These are phyloP conservation scores for Panopea generosa DNA, from an alignment of 2,888 invertebrate species.

Conservation along the genomic window DNA sequence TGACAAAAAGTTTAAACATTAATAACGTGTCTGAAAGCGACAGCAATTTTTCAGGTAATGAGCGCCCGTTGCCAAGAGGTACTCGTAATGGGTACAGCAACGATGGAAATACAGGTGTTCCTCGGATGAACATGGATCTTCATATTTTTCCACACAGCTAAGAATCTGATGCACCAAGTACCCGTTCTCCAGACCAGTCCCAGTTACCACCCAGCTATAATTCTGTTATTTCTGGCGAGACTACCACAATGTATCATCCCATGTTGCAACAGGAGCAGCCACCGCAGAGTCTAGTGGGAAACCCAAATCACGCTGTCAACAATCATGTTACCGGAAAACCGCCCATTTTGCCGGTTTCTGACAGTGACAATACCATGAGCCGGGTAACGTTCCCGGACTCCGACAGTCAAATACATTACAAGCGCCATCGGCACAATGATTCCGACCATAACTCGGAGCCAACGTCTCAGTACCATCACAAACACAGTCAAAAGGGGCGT, in stretches of 20 bases:
- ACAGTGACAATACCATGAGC: conserved; percentile 55
- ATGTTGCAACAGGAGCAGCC: conserved; percentile 37
- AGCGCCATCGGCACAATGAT: conserved; percentile 68
- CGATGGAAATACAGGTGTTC: conserved; percentile 61
- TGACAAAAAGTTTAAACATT: conserved; percentile 78
- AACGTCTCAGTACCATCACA: conserved; percentile 66
- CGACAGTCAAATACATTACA: conserved; percentile 72
- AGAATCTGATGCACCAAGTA: too few species aligned
- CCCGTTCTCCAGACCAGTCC: conserved; percentile 37
- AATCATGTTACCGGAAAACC: conserved; percentile 44
- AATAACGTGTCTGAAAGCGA: conserved; percentile 71
- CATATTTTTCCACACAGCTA: conserved; percentile 74
- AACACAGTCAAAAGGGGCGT: conserved; percentile 65
- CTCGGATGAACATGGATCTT: conserved; percentile 79
- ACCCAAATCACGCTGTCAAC: conserved; percentile 18
- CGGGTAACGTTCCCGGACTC: conserved; percentile 69
- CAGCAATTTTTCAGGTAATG: conserved; percentile 66
- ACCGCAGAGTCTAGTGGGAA: conserved; percentile 30
- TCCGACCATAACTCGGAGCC: conserved; percentile 81
- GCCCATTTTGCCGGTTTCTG: conserved; percentile 57
- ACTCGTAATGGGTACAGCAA: conserved; percentile 64
- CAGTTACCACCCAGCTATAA: conserved; percentile 51
- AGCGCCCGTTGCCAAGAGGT: conserved; percentile 61
- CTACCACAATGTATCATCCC: conserved; percentile 44
- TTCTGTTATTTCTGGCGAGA: conserved; percentile 41